A percentile compares a stretch with the other conserved stretches of the same genome.
Evolutionary conservation across 2,113 vertebrate species (phyloP).

Genomic region (Nothoprocta pentlandii): DNA sequence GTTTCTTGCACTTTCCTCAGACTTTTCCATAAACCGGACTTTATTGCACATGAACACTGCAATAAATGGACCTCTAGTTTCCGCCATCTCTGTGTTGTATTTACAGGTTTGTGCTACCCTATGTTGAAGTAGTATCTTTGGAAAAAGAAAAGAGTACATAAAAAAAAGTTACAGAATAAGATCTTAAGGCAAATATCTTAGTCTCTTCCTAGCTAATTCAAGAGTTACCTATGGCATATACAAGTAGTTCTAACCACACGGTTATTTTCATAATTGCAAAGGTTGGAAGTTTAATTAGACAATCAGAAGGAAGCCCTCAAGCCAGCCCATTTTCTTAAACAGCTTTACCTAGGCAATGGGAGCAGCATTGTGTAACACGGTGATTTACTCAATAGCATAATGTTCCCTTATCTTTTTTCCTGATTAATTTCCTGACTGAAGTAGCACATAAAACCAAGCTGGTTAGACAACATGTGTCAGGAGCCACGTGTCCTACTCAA

Average conservation of each 20-base stretch:
- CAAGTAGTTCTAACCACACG: constrained; percentile 61
- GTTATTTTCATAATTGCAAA: constrained; percentile 76
- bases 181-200: constrained; percentile 42
- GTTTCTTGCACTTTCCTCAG: neutral
- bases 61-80: constrained; percentile 5
- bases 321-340: constrained; percentile 72
- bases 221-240: constrained; percentile 56
- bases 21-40: neutral
- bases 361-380: constrained; percentile 63
- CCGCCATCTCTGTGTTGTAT: neutral
- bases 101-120: neutral
- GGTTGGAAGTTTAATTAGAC: constrained; percentile 75
- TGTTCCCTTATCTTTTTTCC: constrained; percentile 71
- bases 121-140: neutral
- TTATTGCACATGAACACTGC: neutral
- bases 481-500: constrained; percentile 52
- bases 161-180: neutral
- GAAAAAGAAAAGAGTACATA: neutral
- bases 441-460: constrained; percentile 67
- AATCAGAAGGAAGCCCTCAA: constrained; percentile 73
- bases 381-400: constrained; percentile 70
- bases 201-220: constrained; percentile 51
- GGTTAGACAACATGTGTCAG: constrained; percentile 70
- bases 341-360: constrained; percentile 65
- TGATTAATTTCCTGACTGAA: constrained; percentile 74